A percentile compares a stretch with the other conserved stretches of the same genome.
Conservation (phyloP, 1,140 invertebrate species). For the Dinothrombium tinctorium region DNA sequence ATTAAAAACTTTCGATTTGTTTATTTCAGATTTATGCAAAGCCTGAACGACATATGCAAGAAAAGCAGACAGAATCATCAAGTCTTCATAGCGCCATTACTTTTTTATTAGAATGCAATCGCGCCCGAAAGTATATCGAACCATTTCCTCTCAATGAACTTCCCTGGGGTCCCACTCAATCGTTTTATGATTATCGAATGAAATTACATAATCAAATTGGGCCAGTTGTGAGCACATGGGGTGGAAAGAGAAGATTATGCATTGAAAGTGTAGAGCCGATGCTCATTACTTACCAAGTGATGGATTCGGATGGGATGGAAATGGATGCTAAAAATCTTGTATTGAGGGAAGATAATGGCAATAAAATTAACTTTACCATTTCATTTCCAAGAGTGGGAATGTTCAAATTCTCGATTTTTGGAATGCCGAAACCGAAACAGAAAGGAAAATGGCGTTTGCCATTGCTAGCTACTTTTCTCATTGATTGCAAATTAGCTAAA, state of each 20-base stretch:
- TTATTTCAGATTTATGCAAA: constrained; percentile 19
- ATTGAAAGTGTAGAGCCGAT: constrained; percentile 17
- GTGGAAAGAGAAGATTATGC: constrained; percentile 16
- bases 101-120: constrained; percentile 19
- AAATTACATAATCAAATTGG: constrained; percentile 18
- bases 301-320: constrained; percentile 16
- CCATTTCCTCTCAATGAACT: constrained; percentile 19
- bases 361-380: constrained; percentile 18
- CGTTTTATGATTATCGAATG: constrained; percentile 19
- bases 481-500: constrained; percentile 20
- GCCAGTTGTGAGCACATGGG: constrained; percentile 19
- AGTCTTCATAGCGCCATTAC: constrained; percentile 18
- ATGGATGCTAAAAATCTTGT: constrained; percentile 17
- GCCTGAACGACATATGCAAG: constrained; percentile 18
- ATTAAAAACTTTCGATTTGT: too few species aligned
- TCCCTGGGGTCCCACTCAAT: constrained; percentile 21
- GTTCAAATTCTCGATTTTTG: constrained; percentile 21
- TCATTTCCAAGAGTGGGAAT: constrained; percentile 19
- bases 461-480: constrained; percentile 19
- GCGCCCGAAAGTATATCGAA: constrained; percentile 16
- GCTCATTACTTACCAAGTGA: constrained; percentile 18
- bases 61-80: constrained; percentile 12
- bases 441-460: constrained; percentile 20
- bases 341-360: constrained; percentile 17
- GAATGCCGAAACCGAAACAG: constrained; percentile 20